A percentile compares a stretch with the other conserved stretches of the same genome.
phyloP scores from a whole-genome alignment of 64 coral and sea anemone species.

The Astreopora myriophthalma region DNA sequence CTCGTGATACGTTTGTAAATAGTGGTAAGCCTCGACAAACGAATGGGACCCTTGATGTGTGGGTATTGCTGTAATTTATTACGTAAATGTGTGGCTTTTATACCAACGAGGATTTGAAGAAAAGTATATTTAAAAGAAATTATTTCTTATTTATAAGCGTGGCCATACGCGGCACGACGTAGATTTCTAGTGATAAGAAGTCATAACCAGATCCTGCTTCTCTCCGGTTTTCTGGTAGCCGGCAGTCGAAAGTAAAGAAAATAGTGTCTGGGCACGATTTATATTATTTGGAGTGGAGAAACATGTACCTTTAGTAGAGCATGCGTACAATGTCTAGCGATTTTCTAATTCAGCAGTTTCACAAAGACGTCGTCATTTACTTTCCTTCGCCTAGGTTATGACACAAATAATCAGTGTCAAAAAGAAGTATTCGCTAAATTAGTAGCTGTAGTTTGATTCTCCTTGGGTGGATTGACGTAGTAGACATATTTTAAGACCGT shows the following conservation, averaged over 20 bases:
- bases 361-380: background rate
- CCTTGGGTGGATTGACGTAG: background rate
- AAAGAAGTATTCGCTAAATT: background rate
- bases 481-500: background rate
- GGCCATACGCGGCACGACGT: background rate
- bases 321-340: background rate
- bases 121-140: constrained; percentile 52
- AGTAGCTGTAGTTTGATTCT: background rate
- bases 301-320: background rate
- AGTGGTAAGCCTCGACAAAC: background rate
- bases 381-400: background rate
- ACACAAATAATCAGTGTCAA: background rate
- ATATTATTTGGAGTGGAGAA: background rate
- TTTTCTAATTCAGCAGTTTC: background rate
- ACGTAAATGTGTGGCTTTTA: constrained; percentile 24
- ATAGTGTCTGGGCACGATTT: background rate
- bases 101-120: constrained; percentile 32
- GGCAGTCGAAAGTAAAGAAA: background rate
- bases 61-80: constrained; percentile 21
- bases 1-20: constrained; percentile 12
- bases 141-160: constrained; percentile 52
- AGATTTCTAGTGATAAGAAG: background rate
- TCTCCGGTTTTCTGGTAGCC: background rate
- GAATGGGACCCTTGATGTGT: background rate
- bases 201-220: no score